A percentile compares a stretch with the other conserved stretches of the same genome.
Evolutionary conservation across 2,797 vertebrate species (phyloP).

Genomic region (Odontamblyopus lacepedii): DNA sequence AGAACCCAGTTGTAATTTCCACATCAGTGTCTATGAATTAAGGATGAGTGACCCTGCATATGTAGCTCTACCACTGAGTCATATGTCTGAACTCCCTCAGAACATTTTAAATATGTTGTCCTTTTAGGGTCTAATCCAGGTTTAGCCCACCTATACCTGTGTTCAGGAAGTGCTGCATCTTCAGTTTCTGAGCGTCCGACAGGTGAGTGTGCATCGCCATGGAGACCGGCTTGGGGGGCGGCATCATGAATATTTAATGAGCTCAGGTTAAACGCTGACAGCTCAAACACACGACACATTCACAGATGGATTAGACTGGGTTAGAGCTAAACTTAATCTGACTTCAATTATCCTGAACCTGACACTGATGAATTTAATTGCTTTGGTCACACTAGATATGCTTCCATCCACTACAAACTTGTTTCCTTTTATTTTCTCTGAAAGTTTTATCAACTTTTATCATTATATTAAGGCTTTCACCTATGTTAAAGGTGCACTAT

Average conservation of each 20-base stretch:
- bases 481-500: too few relatives aligned
- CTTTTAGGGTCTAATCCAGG: not conserved
- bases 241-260: not conserved
- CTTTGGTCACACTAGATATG: not conserved
- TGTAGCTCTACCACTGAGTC: too few relatives aligned
- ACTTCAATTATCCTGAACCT: not conserved
- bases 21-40: too few relatives aligned
- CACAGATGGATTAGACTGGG: not conserved
- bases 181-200: not conserved
- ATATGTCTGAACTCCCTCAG: too few relatives aligned
- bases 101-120: too few relatives aligned
- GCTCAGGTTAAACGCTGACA: slow-evolving; percentile 2
- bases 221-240: not conserved
- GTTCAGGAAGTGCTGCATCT: not conserved
- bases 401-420: not conserved
- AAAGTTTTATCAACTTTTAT: not conserved
- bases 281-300: not conserved
- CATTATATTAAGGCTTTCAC: too few relatives aligned
- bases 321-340: not conserved
- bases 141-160: not conserved
- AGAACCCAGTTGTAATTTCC: too few relatives aligned
- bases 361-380: not conserved
- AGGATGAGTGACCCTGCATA: too few relatives aligned
- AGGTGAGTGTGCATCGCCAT: not conserved
- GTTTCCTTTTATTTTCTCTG: not conserved